Evolutionary conservation across 2,113 vertebrate genomes (phyloP), one percentile per base, ranked within the genome.

Genomic region (Engystomops pustulosus): DNA sequence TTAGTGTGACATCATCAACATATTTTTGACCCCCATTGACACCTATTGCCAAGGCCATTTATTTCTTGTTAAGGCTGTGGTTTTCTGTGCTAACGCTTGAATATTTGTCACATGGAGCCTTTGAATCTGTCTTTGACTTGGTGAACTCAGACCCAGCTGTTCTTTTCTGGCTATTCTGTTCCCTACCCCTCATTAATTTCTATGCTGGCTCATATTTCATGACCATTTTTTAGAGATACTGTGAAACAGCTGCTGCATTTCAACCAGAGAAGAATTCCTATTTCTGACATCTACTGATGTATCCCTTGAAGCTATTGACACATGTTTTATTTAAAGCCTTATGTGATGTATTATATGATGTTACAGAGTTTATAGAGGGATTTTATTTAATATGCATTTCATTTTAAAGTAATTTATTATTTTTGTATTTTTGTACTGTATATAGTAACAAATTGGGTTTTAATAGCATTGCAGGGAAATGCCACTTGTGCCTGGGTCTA

Each of bases 161-260:
- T 90, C 87, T 87, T 89, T 85, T 83, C 55, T 70, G 62, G 83
- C 79, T 89, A 90, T 89, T 90, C 87, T 87, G 30, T 91, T 91
- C 89, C 89, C 69, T n/a, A 47, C 25, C 89, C 89, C 75, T 25
- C 30, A n/a, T 74, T 85, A 78, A 69, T 44, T 81, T 86, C 58
- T 30, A 83, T 11, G 25, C n/a, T 6, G 27, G 80, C 85, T 93
- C 85, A 85, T 69, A 34, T 90, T 92, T 90, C 89, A 84, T 38
- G 27, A 70, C 84, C 36, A 86, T 86, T 87, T 89, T 79, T 58
- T 27, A 58, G 87, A 75, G 87, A 88, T 72, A 65, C 36, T 34
- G 86, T 84, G 51, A 14, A 89, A 87, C 88, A 93, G 89, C 89
- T 91, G 90, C 85, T 89, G 70, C 34, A 4, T 83, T 89, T 82